A percentile compares a stretch with the other conserved stretches of the same genome.
Conservation (phyloP, 2,888 invertebrate species). For the Epistrophe eligans region DNA sequence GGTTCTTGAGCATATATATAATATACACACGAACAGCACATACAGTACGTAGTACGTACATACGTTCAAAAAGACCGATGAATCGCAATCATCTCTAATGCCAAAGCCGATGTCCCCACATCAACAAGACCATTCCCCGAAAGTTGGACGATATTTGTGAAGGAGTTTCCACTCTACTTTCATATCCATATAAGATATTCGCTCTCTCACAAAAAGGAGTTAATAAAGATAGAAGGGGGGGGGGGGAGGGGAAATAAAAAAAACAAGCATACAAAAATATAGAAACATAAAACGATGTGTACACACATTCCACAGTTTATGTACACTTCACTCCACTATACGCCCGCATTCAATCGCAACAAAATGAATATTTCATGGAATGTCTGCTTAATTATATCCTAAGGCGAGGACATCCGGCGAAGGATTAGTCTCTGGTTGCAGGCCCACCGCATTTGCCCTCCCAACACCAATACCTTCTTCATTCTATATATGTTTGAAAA, state of each 20-base stretch:
- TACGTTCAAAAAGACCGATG: constrained; percentile 4
- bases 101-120: constrained; percentile 48
- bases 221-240: not conserved
- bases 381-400: constrained; percentile 64
- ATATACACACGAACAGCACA: constrained; percentile 5
- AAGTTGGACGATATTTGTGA: constrained; percentile 13
- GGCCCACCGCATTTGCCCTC: not conserved
- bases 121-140: constrained; percentile 28
- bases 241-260: not conserved
- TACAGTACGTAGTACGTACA: too few relatives aligned
- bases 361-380: constrained; percentile 67
- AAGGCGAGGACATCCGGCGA: constrained; percentile 26
- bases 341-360: constrained; percentile 35
- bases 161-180: not conserved
- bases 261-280: constrained; percentile 33
- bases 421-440: constrained; percentile 33
- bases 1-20: constrained; percentile 2
- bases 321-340: not conserved
- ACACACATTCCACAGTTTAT: constrained; percentile 9
- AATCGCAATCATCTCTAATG: constrained; percentile 46
- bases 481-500: constrained; percentile 39
- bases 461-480: not conserved
- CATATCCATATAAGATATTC: not conserved
- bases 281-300: constrained; percentile 20
- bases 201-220: not conserved